phyloP scores from a whole-genome alignment of 1,140 invertebrate species.

The Drosophila pandora region DNA sequence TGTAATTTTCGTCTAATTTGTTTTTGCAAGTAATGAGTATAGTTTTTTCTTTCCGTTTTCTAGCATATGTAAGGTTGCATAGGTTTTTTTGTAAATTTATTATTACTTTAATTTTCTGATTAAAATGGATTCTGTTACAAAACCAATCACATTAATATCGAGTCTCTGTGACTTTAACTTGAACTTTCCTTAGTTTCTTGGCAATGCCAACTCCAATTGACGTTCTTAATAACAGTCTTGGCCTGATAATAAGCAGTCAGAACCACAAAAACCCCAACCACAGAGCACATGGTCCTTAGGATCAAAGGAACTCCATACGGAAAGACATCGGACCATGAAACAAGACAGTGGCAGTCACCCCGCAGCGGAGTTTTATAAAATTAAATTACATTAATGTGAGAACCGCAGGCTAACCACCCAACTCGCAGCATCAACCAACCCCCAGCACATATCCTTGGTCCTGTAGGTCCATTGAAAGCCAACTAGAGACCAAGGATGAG shows the following conservation, averaged over 20 bases:
- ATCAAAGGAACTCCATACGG: constrained; percentile 57
- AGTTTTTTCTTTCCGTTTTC: not conserved
- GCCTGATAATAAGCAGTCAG: constrained; percentile 58
- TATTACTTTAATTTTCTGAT: not conserved
- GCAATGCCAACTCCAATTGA: constrained; percentile 61
- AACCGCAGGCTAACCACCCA: constrained; percentile 54
- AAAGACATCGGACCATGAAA: constrained; percentile 30
- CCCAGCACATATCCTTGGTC: not conserved
- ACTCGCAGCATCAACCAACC: constrained; percentile 1
- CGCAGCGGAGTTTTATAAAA: constrained; percentile 74
- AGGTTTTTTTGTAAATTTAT: not conserved
- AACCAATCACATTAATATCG: constrained; percentile 26
- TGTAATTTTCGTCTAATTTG: constrained; percentile 32
- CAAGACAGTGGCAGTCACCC: constrained; percentile 59
- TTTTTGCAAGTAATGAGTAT: constrained; percentile 9
- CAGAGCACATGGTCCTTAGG: constrained; percentile 59
- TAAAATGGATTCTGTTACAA: not conserved
- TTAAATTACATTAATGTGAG: constrained; percentile 82
- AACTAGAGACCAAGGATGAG: constrained; percentile 41
- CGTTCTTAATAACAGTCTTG: constrained; percentile 58
- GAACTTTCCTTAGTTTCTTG: not conserved
- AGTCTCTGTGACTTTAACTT: constrained; percentile 8
- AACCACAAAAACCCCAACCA: constrained; percentile 20
- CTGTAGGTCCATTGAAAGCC: constrained; percentile 46
- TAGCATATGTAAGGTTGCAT: not conserved